These are phyloP conservation scores for Catamblyrhynchus diadema DNA, from an alignment of 2,797 vertebrate species.

Conservation along the genomic window DNA sequence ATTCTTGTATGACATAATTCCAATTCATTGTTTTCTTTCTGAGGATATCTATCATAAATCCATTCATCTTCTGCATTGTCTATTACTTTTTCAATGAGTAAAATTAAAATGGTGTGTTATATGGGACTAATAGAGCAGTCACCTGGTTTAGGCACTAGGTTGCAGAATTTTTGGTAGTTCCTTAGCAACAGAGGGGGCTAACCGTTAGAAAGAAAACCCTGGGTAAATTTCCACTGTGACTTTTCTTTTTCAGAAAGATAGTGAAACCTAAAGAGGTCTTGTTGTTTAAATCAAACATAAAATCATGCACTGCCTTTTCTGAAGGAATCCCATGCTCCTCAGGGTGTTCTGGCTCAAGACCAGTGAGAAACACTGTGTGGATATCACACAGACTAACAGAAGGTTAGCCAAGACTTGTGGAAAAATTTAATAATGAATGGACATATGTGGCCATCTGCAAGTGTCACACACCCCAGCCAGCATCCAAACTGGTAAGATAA, in stretches of 20 bases:
- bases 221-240: neutral
- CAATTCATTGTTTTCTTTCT: neutral
- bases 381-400: neutral
- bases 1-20: neutral
- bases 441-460: neutral
- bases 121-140: neutral
- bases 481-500: neutral
- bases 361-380: neutral
- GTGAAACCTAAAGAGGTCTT: neutral
- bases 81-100: neutral
- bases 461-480: fast-evolving
- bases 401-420: neutral
- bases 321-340: neutral
- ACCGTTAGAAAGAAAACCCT: neutral
- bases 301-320: neutral
- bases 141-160: neutral
- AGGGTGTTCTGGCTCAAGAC: neutral
- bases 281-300: neutral
- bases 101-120: neutral
- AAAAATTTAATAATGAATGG: neutral
- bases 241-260: neutral
- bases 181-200: neutral
- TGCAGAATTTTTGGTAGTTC: neutral
- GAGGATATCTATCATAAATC: neutral
- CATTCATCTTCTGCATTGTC: neutral